Evolutionary conservation across 1,140 invertebrate genomes (phyloP).

Genomic region (Trichonephila inaurata): DNA sequence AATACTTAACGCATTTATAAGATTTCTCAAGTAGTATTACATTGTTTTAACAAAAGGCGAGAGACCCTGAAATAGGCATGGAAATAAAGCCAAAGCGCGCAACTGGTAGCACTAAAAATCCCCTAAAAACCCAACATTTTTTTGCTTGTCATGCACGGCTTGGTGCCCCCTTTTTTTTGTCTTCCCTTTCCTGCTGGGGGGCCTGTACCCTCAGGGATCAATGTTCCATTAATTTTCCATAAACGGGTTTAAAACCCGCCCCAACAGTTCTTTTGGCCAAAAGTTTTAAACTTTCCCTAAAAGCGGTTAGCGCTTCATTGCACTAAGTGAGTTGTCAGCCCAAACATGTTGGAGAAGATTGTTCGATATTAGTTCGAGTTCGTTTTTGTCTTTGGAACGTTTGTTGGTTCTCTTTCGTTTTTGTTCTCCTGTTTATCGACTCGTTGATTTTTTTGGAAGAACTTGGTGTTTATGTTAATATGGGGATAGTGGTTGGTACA

Average conservation of each 20-base stretch:
- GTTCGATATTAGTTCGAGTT: too few species aligned
- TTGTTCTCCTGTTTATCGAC: not conserved
- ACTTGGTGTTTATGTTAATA: slow-evolving; percentile 34
- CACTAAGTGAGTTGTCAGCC: not conserved
- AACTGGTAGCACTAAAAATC: slow-evolving; percentile 56
- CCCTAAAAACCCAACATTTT: not conserved
- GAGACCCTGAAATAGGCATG: not conserved
- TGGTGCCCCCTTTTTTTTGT: not conserved
- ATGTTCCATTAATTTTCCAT: not conserved
- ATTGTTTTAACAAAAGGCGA: too few species aligned
- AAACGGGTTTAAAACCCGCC: too few species aligned
- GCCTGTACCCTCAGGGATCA: slow-evolving; percentile 37
- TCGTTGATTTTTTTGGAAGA: not conserved
- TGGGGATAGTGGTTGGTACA: slow-evolving; percentile 62
- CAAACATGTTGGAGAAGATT: not conserved
- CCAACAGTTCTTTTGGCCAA: not conserved
- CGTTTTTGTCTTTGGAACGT: not conserved
- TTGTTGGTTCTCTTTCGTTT: not conserved
- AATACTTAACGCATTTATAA: too few species aligned
- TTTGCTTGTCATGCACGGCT: slow-evolving; percentile 22
- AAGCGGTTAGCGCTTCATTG: not conserved
- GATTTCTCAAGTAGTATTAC: too few species aligned
- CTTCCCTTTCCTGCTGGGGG: not conserved
- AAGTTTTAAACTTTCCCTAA: not conserved
- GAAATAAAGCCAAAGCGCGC: slow-evolving; percentile 24